phyloP scores from a whole-genome alignment of 2,797 vertebrate species.

The Galago senegalensis region DNA sequence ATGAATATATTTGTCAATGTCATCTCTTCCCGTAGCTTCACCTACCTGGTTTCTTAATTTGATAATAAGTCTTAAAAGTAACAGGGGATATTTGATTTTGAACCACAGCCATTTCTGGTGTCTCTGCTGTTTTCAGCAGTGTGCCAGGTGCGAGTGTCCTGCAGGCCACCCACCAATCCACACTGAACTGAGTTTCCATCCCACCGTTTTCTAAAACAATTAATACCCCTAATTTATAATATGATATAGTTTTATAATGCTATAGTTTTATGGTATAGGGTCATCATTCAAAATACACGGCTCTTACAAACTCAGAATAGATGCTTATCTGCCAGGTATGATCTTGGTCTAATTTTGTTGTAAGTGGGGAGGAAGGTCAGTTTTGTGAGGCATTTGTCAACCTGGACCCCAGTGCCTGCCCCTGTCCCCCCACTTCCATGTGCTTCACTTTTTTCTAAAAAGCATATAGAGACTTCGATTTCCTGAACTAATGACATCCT shows the following conservation, averaged over 20 bases:
- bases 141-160: fast-evolving
- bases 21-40: neutral
- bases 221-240: neutral
- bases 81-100: neutral
- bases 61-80: neutral
- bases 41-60: neutral
- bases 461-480: neutral
- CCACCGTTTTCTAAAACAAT: neutral
- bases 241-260: neutral
- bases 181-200: neutral
- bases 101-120: neutral
- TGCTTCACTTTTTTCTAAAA: conserved; percentile 9
- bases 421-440: neutral
- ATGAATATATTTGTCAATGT: neutral
- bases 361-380: neutral
- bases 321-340: neutral
- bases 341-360: neutral
- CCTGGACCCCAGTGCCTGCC: neutral
- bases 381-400: neutral
- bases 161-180: too few relatives aligned
- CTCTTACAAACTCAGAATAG: neutral
- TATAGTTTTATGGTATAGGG: neutral
- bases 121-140: neutral
- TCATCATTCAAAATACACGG: neutral
- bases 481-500: neutral